These are phyloP conservation scores for Trematomus loennbergii DNA, from an alignment of 2,113 vertebrate species.

Conservation along the genomic window DNA sequence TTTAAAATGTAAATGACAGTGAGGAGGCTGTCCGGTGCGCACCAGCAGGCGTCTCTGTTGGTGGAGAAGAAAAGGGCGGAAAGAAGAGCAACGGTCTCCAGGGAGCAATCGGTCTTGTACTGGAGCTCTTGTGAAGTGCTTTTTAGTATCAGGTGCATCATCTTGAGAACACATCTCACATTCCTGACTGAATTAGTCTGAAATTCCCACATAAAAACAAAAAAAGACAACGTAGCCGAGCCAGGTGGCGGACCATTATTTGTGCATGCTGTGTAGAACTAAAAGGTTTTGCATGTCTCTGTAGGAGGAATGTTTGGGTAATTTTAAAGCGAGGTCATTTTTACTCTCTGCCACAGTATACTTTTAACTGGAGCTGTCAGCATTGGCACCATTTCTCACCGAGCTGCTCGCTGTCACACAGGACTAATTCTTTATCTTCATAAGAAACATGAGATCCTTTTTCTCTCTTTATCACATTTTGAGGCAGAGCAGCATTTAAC, in stretches of 20 bases:
- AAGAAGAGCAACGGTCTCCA: conserved; percentile 84
- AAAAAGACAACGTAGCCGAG: conserved; percentile 63
- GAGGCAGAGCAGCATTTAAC: background rate
- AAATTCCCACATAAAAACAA: conserved; percentile 91
- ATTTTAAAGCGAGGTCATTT: conserved; percentile 84
- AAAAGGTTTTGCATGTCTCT: conserved; percentile 92
- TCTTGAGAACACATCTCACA: conserved; percentile 98
- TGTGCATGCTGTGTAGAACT: conserved; percentile 89
- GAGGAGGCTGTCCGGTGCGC: conserved; percentile 81
- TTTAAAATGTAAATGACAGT: conserved; percentile 88
- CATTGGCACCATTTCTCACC: conserved; percentile 47
- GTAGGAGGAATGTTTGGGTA: conserved; percentile 82
- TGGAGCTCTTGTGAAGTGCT: conserved; percentile 91
- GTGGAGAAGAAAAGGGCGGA: conserved; percentile 74
- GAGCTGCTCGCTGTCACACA: conserved; percentile 36
- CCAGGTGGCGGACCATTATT: conserved; percentile 92
- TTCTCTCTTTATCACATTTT: background rate
- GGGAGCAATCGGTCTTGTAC: conserved; percentile 90
- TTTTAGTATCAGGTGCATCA: conserved; percentile 99
- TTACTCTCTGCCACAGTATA: conserved; percentile 84
- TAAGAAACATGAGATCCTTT: conserved; percentile 27
- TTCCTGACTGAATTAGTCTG: conserved; percentile 95
- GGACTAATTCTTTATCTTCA: conserved; percentile 47
- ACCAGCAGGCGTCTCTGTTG: conserved; percentile 65
- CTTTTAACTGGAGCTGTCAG: conserved; percentile 79